Conservation (phyloP, 2,888 invertebrate species). For the Stramonita haemastoma region DNA sequence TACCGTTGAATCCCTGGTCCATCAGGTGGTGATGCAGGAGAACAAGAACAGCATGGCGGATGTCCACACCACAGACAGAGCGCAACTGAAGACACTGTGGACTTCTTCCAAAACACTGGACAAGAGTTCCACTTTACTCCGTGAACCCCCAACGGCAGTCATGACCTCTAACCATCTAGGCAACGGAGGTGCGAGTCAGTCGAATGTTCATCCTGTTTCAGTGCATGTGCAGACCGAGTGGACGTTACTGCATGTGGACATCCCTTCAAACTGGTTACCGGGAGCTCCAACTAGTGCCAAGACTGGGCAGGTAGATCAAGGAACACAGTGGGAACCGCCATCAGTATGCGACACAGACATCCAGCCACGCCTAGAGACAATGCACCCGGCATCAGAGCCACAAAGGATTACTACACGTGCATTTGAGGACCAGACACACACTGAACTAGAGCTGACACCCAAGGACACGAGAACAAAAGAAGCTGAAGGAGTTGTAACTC, state of each 20-base stretch:
- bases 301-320: neutral
- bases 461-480: neutral
- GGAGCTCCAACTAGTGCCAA: neutral
- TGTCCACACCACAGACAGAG: neutral
- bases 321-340: conserved; percentile 30
- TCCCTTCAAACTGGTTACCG: neutral
- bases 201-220: neutral
- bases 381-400: neutral
- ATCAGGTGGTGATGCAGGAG: conserved; percentile 19
- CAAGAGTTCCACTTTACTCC: neutral
- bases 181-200: neutral
- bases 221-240: conserved; percentile 33
- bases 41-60: conserved; percentile 1
- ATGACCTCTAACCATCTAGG: neutral
- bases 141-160: neutral
- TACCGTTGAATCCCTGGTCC: conserved; percentile 27
- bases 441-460: neutral
- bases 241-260: conserved; percentile 7
- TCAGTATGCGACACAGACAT: neutral
- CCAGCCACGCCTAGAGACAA: neutral
- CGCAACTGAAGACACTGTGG: neutral
- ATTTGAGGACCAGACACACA: neutral
- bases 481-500: too few relatives aligned
- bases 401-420: too few relatives aligned
- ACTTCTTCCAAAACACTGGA: neutral